These are phyloP conservation scores for Oligia latruncula DNA, from an alignment of 2,888 invertebrate species.

Conservation along the genomic window DNA sequence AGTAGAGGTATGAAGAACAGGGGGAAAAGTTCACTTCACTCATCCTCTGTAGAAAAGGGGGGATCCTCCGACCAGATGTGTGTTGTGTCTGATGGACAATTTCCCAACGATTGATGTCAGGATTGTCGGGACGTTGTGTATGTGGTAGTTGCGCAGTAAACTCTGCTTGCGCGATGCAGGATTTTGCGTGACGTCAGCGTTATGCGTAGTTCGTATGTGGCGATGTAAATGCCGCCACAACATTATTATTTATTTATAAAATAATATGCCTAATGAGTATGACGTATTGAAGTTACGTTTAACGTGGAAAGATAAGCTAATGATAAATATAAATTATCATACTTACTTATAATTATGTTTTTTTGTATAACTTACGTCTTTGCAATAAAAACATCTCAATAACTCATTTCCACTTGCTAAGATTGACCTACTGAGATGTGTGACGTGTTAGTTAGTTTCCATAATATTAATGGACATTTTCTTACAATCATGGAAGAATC, in stretches of 20 bases:
- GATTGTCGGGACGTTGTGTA: not conserved
- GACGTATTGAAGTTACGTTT: slow-evolving; percentile 10
- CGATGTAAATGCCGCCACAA: not conserved
- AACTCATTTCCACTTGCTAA: slow-evolving; percentile 19
- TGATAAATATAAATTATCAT: slow-evolving; percentile 12
- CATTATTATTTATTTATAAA: not conserved
- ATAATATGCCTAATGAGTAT: slow-evolving; percentile 1
- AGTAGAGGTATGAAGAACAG: not conserved
- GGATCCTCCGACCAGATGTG: not conserved
- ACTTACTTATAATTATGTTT: slow-evolving; percentile 2
- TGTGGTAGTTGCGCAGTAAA: not conserved
- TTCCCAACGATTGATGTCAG: not conserved
- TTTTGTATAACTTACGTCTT: slow-evolving; percentile 21
- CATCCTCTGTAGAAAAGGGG: not conserved
- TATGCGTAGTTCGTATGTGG: not conserved
- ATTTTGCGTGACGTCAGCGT: not conserved
- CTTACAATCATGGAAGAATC: too few species aligned
- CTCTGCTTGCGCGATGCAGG: not conserved
- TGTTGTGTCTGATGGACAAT: not conserved
- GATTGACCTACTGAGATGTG: slow-evolving; percentile 22
- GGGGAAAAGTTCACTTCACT: not conserved
- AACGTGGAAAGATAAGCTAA: slow-evolving; percentile 11
- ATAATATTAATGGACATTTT: too few species aligned
- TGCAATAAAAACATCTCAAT: slow-evolving; percentile 32
- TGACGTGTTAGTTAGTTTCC: slow-evolving; percentile 10